A percentile compares a stretch with the other conserved stretches of the same genome.
These are phyloP conservation scores for Dryadula phaetusa DNA, from an alignment of 2,888 invertebrate species.

Conservation along the genomic window DNA sequence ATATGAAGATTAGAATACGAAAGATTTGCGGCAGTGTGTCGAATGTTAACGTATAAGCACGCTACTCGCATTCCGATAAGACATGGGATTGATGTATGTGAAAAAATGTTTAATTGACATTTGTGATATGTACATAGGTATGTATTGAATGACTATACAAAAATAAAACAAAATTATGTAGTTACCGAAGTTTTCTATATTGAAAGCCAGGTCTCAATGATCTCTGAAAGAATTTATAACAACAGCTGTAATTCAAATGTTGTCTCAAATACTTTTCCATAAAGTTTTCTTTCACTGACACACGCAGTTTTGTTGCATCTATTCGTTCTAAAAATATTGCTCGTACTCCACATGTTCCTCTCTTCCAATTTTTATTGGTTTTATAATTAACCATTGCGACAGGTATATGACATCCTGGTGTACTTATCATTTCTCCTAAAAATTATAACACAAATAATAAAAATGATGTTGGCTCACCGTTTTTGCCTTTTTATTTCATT, in stretches of 20 bases:
- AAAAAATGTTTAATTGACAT: no score
- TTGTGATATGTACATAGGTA: not conserved
- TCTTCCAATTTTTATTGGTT: slow-evolving; percentile 46
- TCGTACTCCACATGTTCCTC: slow-evolving; percentile 60
- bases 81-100: not conserved
- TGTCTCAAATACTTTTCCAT: slow-evolving; percentile 58
- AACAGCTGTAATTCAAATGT: slow-evolving; percentile 59
- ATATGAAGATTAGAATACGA: not conserved
- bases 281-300: slow-evolving; percentile 56
- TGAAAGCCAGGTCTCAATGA: slow-evolving; percentile 24
- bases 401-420: slow-evolving; percentile 71
- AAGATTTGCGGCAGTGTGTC: not conserved
- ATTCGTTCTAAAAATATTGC: slow-evolving; percentile 65
- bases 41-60: not conserved
- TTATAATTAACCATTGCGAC: slow-evolving; percentile 56
- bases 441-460: slow-evolving; percentile 14
- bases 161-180: not conserved
- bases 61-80: not conserved
- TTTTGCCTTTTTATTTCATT: not conserved
- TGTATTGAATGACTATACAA: not conserved
- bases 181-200: slow-evolving; percentile 34
- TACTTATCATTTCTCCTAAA: slow-evolving; percentile 58
- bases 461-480: no score
- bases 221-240: slow-evolving; percentile 59
- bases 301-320: slow-evolving; percentile 55